A percentile compares a stretch with the other conserved stretches of the same genome.
Evolutionary conservation across 2,888 invertebrate species (phyloP).

Genomic region (Calameuta pallipes): DNA sequence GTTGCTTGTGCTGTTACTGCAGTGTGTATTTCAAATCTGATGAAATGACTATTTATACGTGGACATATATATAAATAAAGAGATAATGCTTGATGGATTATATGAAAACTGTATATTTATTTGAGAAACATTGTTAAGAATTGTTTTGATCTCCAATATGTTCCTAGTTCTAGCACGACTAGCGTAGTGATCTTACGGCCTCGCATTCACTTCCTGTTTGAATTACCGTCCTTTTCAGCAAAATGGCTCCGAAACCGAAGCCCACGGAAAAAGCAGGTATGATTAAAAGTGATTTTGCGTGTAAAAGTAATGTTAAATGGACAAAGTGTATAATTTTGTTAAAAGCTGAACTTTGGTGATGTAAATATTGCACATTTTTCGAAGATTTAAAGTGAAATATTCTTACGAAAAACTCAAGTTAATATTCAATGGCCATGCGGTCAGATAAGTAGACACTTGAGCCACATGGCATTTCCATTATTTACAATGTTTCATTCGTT

Average conservation of each 20-base stretch:
- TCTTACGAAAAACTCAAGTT: background rate
- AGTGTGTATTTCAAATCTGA: background rate
- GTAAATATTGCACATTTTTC: background rate
- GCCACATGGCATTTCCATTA: constrained; percentile 9
- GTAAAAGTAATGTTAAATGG: constrained; percentile 6
- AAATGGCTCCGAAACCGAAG: constrained; percentile 89
- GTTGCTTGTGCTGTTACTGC: background rate
- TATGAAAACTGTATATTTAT: background rate
- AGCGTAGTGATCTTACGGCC: background rate
- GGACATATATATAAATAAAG: background rate
- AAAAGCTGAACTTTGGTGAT: background rate
- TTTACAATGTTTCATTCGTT: background rate
- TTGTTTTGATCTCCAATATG: background rate
- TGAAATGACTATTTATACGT: background rate
- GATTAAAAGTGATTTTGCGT: constrained; percentile 36
- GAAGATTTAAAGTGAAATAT: background rate
- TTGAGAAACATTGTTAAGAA: background rate
- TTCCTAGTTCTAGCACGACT: background rate
- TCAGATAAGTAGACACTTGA: constrained; percentile 19
- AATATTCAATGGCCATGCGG: constrained; percentile 43
- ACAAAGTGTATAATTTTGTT: background rate
- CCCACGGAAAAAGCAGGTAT: constrained; percentile 87
- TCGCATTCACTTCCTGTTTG: background rate
- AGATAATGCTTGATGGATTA: background rate
- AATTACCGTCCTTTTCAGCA: constrained; percentile 64